Evolutionary conservation across 2,888 invertebrate species (phyloP).

Genomic region (Amphipyra tragopoginis): DNA sequence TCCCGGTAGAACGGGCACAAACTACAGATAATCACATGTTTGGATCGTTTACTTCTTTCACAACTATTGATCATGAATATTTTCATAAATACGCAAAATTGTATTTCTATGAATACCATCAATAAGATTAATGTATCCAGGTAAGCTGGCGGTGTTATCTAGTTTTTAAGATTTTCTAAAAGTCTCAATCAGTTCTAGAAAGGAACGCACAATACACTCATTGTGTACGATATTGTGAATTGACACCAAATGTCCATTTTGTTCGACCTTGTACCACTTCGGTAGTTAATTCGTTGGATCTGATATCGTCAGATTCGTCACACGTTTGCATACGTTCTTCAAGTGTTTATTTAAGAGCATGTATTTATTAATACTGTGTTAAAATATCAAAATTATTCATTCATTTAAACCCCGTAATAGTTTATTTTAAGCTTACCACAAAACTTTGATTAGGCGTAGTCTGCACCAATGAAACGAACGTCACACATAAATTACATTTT

Average conservation of each 20-base stretch:
- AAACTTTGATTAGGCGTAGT: constrained; percentile 9
- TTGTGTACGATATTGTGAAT: neutral
- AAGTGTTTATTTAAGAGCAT: constrained; percentile 5
- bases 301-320: constrained; percentile 27
- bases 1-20: no score
- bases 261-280: constrained; percentile 31
- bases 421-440: constrained; percentile 27
- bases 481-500: constrained; percentile 15
- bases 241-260: constrained; percentile 11
- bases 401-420: neutral
- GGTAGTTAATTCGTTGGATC: constrained; percentile 9
- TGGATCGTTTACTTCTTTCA: no score
- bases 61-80: no score
- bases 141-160: no score
- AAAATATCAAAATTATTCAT: neutral
- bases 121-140: no score
- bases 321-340: constrained; percentile 11
- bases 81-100: no score
- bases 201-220: no score
- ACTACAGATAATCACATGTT: no score
- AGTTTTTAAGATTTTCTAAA: no score
- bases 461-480: constrained; percentile 18
- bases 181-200: no score
- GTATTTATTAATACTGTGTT: constrained; percentile 1
- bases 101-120: no score